Evolutionary conservation across 2,113 vertebrate species (phyloP), one percentile per base, ranked within the genome.

Genomic region (Uropsilus gracilis): DNA sequence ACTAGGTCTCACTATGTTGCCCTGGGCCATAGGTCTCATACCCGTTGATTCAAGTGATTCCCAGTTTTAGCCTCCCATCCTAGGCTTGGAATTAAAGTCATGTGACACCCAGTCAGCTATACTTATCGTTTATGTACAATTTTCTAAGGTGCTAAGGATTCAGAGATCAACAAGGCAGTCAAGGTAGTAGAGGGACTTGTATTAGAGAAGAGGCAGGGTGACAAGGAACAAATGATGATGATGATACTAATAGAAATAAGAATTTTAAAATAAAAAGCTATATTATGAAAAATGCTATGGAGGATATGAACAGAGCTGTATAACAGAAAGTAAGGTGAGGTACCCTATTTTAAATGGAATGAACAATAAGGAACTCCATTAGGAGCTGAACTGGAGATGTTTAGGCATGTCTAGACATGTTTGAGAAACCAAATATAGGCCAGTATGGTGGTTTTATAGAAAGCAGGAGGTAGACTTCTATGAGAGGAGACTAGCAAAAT

Each of bases 201-300:
- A 68, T 76, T 82, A 72, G 37, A 46, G 39, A 1, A 3, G 2
- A 24, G 4, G 64, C n/a, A 91, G 28, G 24, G 32, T 77, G 76
- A 89, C 11, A 89, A 91, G 55, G 66, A 92, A 81, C 18, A 55
- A 90, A 46, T 91, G 17, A 85, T 78, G 69, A 69, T 59, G 68
- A 82, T 17, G 39, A 32, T 32, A 63, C 17, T n/a, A 76, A 55
- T 37, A 44, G 46, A 69, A 91, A n/a, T 59, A 82, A 73, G 71
- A 20, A 83, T 50, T n/a, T 37, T 34, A 39, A 39, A 69, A 69
- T 39, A 69, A 69, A 61, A 44, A 26, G 22, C 89, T 78, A 63
- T 63, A 46, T 75, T 82, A 88, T 48, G 73, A 92, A 81, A 94
- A 93, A 22, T 90, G 10, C 28, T 72, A 37, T 77, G 10, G 75